These are phyloP conservation scores for Megaustenia siamemsis DNA, from an alignment of 2,888 invertebrate genomes.

Conservation along the genomic window DNA sequence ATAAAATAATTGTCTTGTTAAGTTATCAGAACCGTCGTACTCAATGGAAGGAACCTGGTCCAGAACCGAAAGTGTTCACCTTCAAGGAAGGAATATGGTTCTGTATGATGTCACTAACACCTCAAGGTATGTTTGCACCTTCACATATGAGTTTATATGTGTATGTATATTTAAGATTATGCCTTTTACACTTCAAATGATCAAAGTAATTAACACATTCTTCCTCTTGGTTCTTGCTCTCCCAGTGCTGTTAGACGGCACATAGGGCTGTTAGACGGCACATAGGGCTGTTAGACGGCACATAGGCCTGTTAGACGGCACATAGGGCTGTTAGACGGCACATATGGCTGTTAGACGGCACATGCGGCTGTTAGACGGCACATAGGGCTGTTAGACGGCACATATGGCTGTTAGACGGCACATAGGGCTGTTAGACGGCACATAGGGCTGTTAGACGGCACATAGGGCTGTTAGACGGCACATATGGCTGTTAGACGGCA, in stretches of 20 bases:
- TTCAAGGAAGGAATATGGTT: conserved; percentile 99
- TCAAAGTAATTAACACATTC: no score
- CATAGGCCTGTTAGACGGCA: no score
- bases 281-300: no score
- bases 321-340: no score
- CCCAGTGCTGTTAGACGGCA: no score
- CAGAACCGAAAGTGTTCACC: conserved; percentile 91
- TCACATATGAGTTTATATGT: neutral
- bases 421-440: neutral
- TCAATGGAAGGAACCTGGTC: conserved; percentile 86
- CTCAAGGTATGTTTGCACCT: conserved; percentile 82
- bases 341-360: neutral
- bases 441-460: neutral
- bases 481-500: neutral
- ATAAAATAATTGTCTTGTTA: no score
- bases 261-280: no score
- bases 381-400: neutral
- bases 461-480: neutral
- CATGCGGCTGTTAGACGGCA: neutral
- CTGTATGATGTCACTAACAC: conserved; percentile 98
- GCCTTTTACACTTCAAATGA: no score
- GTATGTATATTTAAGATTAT: no score
- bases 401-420: neutral
- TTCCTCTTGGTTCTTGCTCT: no score
- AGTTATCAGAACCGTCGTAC: conserved; percentile 87